A percentile compares a stretch with the other conserved stretches of the same genome.
Evolutionary conservation across 2,888 invertebrate species (phyloP).

Genomic region (Macrophya annulata): DNA sequence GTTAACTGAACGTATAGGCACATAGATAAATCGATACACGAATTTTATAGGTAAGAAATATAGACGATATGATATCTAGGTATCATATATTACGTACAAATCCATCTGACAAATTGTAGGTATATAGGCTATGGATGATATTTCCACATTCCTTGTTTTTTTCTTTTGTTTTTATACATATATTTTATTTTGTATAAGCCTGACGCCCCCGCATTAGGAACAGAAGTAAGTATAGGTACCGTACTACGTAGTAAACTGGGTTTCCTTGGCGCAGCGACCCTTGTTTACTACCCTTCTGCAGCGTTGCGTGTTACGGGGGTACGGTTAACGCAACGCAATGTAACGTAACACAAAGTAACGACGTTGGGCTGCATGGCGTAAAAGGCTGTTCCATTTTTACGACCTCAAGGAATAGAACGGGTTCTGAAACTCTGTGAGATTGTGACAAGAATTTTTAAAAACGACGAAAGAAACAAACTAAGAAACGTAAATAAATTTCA

Average conservation of each 20-base stretch:
- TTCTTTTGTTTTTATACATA: too few species aligned
- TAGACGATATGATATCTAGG: neutral
- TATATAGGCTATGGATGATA: neutral
- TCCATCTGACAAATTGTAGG: neutral
- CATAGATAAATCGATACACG: neutral
- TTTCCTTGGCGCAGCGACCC: conserved; percentile 43
- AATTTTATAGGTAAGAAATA: neutral
- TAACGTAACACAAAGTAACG: conserved; percentile 53
- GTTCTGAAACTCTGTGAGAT: conserved; percentile 10
- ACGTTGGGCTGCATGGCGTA: conserved; percentile 39
- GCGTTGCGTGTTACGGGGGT: conserved; percentile 45
- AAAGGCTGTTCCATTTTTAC: conserved; percentile 46
- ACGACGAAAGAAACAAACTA: neutral
- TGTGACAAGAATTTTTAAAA: neutral
- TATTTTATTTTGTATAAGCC: neutral
- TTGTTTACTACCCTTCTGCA: conserved; percentile 50
- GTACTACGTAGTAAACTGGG: conserved; percentile 20
- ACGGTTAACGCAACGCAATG: conserved; percentile 49
- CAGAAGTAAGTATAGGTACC: neutral
- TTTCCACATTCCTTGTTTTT: neutral
- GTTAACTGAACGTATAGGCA: neutral
- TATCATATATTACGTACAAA: conserved; percentile 1
- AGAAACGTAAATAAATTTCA: neutral
- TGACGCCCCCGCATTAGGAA: conserved; percentile 18
- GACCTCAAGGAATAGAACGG: conserved; percentile 29